phyloP scores from a whole-genome alignment of 1,140 invertebrate genomes.

The Papilio glaucus region DNA sequence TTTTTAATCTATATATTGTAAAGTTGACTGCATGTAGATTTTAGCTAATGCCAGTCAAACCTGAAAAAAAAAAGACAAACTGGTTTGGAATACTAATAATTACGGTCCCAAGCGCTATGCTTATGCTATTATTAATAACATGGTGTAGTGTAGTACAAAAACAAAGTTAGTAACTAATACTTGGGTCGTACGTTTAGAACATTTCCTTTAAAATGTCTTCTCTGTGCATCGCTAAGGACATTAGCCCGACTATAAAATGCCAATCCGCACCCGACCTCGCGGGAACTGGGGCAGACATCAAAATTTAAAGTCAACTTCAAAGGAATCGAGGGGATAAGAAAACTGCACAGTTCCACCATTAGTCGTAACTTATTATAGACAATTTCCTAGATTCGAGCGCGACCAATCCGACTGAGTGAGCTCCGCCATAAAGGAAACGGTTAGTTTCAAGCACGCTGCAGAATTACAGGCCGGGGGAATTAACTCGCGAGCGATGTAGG shows the following conservation, averaged over 20 bases:
- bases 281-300: constrained; percentile 51
- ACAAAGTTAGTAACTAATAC: constrained; percentile 16
- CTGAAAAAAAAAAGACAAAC: too few species aligned
- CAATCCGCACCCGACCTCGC: constrained; percentile 33
- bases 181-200: not conserved
- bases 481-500: constrained; percentile 48
- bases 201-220: constrained; percentile 28
- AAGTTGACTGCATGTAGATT: not conserved
- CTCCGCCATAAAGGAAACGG: constrained; percentile 70
- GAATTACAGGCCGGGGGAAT: constrained; percentile 62
- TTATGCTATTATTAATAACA: too few species aligned
- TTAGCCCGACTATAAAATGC: constrained; percentile 24
- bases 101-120: too few species aligned
- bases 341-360: constrained; percentile 64
- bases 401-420: constrained; percentile 77
- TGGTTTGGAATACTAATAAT: too few species aligned
- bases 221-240: not conserved
- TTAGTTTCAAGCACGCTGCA: constrained; percentile 53
- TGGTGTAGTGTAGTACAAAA: not conserved
- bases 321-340: constrained; percentile 62
- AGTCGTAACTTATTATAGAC: constrained; percentile 73
- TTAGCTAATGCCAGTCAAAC: not conserved
- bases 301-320: constrained; percentile 63
- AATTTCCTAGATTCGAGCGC: constrained; percentile 67
- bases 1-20: constrained; percentile 26